phyloP scores from a whole-genome alignment of 2,113 vertebrate species.

The Apistogramma diplotaenia region DNA sequence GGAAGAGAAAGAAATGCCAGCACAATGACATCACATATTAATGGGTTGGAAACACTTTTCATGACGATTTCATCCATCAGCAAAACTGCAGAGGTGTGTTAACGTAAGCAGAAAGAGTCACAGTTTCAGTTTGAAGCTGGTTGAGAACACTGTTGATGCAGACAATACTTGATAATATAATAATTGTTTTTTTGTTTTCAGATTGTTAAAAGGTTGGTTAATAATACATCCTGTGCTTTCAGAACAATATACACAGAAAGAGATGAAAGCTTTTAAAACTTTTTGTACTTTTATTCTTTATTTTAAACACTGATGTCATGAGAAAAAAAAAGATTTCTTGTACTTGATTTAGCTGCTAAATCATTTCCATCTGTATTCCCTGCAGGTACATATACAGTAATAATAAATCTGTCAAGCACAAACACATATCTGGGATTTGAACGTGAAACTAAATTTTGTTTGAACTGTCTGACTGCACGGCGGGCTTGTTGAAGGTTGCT shows the following conservation, averaged over 20 bases:
- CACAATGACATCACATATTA: slow-evolving; percentile 41
- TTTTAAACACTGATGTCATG: too few relatives aligned
- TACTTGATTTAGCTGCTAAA: too few relatives aligned
- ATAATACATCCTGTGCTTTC: background rate
- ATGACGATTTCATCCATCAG: slow-evolving; percentile 32
- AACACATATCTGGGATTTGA: too few relatives aligned
- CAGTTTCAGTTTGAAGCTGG: background rate
- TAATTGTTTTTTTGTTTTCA: too few relatives aligned
- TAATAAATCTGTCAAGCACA: too few relatives aligned
- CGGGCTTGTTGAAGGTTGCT: background rate
- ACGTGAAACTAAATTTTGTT: too few relatives aligned
- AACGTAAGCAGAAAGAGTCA: background rate
- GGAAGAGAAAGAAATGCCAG: slow-evolving; percentile 2
- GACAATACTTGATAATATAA: background rate
- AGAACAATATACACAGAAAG: background rate
- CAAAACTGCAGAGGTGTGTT: background rate
- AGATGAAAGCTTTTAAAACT: background rate
- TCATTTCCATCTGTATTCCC: too few relatives aligned
- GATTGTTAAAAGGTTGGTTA: background rate
- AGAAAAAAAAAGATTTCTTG: too few relatives aligned
- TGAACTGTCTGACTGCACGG: background rate
- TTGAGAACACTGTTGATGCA: background rate
- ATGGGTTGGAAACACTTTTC: slow-evolving; percentile 51
- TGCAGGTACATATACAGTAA: too few relatives aligned
- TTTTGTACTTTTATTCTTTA: background rate